Conservation (phyloP, 2,888 invertebrate species). For the Autographa gamma region DNA sequence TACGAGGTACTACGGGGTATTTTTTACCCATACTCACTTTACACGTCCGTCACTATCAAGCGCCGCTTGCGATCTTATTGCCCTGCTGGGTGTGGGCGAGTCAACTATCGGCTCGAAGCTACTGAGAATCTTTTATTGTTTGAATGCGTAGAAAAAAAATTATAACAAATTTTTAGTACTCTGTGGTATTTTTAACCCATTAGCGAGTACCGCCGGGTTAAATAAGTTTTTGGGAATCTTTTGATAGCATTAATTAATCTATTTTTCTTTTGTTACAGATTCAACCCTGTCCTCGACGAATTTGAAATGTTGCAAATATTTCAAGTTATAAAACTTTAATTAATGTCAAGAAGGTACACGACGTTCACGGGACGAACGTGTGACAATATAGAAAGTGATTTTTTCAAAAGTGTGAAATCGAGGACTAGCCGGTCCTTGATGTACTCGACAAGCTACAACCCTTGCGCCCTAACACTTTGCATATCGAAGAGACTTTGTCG, state of each 20-base stretch:
- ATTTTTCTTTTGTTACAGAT: constrained; percentile 79
- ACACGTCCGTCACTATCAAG: too few species aligned
- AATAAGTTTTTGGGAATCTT: too few species aligned
- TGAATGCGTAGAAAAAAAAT: too few species aligned
- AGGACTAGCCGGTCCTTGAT: constrained; percentile 89
- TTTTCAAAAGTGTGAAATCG: constrained; percentile 84
- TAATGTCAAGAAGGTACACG: constrained; percentile 82
- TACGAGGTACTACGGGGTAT: too few species aligned
- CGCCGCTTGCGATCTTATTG: too few species aligned
- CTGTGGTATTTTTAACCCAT: too few species aligned
- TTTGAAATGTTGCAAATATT: constrained; percentile 81
- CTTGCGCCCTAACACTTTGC: constrained; percentile 84
- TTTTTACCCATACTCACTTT: too few species aligned
- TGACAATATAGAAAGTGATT: constrained; percentile 80
- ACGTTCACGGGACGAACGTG: constrained; percentile 74
- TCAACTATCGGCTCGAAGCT: too few species aligned
- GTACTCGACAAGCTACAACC: constrained; percentile 87
- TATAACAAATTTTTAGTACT: too few species aligned
- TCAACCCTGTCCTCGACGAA: constrained; percentile 61
- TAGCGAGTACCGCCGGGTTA: too few species aligned
- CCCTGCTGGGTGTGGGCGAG: too few species aligned
- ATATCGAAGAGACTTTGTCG: constrained; percentile 85
- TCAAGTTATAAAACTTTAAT: constrained; percentile 79
- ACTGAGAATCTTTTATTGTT: too few species aligned
- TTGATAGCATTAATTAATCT: not conserved